phyloP scores from a whole-genome alignment of 2,113 vertebrate species.

The Python bivittatus region DNA sequence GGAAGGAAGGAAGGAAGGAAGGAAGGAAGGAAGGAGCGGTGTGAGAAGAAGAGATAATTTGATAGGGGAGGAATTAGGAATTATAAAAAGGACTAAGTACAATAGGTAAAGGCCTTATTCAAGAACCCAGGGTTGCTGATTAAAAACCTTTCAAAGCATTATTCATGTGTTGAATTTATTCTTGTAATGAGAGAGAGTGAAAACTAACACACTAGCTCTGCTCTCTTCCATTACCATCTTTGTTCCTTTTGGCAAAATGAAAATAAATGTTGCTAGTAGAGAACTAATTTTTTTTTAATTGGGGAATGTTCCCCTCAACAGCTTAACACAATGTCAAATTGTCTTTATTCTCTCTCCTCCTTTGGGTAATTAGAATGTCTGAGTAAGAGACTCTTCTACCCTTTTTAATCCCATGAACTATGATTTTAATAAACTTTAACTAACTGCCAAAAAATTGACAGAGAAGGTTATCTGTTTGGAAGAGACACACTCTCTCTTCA shows the following conservation, averaged over 20 bases:
- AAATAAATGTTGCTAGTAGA: not conserved
- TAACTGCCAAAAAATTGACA: not conserved
- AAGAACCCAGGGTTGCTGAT: not conserved
- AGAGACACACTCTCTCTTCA: not conserved
- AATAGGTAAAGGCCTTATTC: not conserved
- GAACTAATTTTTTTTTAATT: not conserved
- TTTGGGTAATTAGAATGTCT: not conserved
- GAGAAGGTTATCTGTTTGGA: not conserved
- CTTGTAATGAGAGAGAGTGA: not conserved
- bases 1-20: not conserved
- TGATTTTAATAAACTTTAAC: not conserved
- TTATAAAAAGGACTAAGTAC: not conserved
- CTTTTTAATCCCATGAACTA: not conserved
- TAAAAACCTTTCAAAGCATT: not conserved
- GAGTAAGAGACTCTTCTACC: not conserved
- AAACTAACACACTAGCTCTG: not conserved
- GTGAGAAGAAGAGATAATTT: not conserved
- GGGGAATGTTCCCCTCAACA: not conserved
- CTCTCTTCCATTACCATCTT: not conserved
- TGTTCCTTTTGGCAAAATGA: not conserved
- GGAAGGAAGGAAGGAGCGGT: not conserved
- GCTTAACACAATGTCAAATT: not conserved
- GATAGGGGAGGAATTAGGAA: not conserved
- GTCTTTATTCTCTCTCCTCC: not conserved
- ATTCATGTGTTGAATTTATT: not conserved